Percentiles rank a stretch among this genome's conserved stretches.
Evolutionary conservation across 2,888 invertebrate species (phyloP).

Genomic region (Ectemnius cavifrons): DNA sequence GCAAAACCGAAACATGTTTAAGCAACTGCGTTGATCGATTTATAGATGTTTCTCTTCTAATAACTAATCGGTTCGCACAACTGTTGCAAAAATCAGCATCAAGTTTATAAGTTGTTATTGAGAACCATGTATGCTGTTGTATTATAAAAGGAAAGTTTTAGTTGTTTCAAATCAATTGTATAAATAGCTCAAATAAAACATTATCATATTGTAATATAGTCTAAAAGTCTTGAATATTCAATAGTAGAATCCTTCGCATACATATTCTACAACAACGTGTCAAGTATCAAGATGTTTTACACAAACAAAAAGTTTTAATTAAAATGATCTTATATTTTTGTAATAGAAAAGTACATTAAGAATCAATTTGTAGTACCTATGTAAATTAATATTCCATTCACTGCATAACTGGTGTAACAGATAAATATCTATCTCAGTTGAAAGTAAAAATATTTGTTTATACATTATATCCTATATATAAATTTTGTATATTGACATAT

Average conservation of each 20-base stretch:
- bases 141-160: not conserved
- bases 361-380: not conserved
- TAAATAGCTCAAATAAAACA: not conserved
- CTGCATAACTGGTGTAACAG: too few relatives aligned
- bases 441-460: too few relatives aligned
- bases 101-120: constrained; percentile 4
- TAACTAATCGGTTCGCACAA: constrained; percentile 93
- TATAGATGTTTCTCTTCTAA: constrained; percentile 92
- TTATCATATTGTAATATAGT: too few relatives aligned
- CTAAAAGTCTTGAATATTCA: too few relatives aligned
- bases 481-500: constrained; percentile 7
- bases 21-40: constrained; percentile 96
- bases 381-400: not conserved
- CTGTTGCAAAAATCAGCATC: constrained; percentile 86
- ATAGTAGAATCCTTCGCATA: too few relatives aligned
- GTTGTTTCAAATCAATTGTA: constrained; percentile 5
- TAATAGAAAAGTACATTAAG: too few relatives aligned
- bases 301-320: too few relatives aligned
- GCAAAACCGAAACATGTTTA: constrained; percentile 92
- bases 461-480: too few relatives aligned
- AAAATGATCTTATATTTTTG: too few relatives aligned
- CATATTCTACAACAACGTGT: too few relatives aligned
- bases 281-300: too few relatives aligned
- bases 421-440: too few relatives aligned
- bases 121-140: not conserved